Evolutionary conservation across 2,888 invertebrate genomes (phyloP), one percentile per base, ranked within the genome.

Genomic region (Coleophora flavipennella): DNA sequence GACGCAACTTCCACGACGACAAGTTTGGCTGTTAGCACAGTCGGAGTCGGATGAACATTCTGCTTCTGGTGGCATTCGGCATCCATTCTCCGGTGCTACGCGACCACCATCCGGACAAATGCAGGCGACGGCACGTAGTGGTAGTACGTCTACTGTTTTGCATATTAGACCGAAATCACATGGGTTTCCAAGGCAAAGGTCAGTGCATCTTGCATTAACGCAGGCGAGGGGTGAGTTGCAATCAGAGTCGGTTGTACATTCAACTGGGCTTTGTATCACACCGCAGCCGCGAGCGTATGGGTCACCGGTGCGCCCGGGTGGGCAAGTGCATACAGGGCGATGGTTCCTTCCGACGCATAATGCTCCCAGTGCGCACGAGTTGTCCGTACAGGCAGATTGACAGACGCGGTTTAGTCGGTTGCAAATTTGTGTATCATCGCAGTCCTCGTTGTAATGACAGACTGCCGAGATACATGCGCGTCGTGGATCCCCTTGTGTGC

Each of bases 381-480:
- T 91, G n/a, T 91, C 91, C 4, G 91, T 90, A 62, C 95, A 95
- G 20, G 92, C 94, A 0, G 92, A 91, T 53, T 92, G 87, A 59
- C 96, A 95, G 1, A 93, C 88, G 50, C 94, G 86, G 64, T 95
- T 95, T 10, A 94, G 80, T 43, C 94, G 86, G 60, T 95, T 93
- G 67, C 95, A 96, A 28, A 92, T 89, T 70, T 95, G 94, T 48
- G 92, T 88, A 55, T 92, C 91, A 27, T 92, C 92, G 54, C 95
- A 96, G 61, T 96, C 95, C 58, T 95, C 94, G 61, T 95, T 94
- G 69, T 93, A 94, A 58, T 94, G 94, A 53, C 95, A 95, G 32
- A 92, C 88, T 8, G 92, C 93, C 1, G 91, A 89, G 42, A 95
- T 91, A 62, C 96, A 96, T 13, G 93, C 91, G 3, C 92, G 81